Conservation (phyloP, 2,888 invertebrate genomes). For the Ormyrus thymus region DNA sequence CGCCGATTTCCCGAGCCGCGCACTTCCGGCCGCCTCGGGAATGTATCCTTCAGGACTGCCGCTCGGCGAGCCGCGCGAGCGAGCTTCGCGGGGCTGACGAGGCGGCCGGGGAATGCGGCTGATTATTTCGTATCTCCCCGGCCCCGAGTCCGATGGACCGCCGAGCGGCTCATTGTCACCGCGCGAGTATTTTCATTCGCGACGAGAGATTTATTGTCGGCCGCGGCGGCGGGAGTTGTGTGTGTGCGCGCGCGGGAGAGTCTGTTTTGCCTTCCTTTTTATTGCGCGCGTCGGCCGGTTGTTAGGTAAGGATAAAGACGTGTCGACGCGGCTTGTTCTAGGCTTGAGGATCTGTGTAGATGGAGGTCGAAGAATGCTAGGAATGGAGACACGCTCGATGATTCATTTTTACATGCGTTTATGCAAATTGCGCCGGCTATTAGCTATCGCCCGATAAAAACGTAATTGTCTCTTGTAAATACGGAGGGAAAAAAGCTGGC, state of each 20-base stretch:
- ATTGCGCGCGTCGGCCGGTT: neutral
- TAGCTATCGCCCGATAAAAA: too few species aligned
- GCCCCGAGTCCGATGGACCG: conserved; percentile 28
- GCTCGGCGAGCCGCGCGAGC: conserved; percentile 8
- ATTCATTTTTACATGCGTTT: too few species aligned
- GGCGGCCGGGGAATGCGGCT: conserved; percentile 46
- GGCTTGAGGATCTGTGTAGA: too few species aligned
- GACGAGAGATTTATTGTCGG: conserved; percentile 15
- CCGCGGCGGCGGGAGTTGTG: too few species aligned
- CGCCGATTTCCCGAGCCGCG: neutral
- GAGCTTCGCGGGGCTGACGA: conserved; percentile 27
- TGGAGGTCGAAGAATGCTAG: neutral
- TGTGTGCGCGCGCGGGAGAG: neutral
- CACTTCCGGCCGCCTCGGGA: neutral
- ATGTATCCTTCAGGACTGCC: conserved; percentile 34
- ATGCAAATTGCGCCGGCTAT: too few species aligned
- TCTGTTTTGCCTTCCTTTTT: neutral
- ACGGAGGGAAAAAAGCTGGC: too few species aligned
- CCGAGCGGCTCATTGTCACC: conserved; percentile 29
- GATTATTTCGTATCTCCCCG: conserved; percentile 48
- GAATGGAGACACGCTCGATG: too few species aligned
- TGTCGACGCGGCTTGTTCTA: neutral
- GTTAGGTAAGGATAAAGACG: neutral
- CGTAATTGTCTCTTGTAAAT: too few species aligned
- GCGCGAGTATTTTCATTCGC: conserved; percentile 28